Conservation (phyloP, 2,113 vertebrate genomes). For the Albula glossodonta region DNA sequence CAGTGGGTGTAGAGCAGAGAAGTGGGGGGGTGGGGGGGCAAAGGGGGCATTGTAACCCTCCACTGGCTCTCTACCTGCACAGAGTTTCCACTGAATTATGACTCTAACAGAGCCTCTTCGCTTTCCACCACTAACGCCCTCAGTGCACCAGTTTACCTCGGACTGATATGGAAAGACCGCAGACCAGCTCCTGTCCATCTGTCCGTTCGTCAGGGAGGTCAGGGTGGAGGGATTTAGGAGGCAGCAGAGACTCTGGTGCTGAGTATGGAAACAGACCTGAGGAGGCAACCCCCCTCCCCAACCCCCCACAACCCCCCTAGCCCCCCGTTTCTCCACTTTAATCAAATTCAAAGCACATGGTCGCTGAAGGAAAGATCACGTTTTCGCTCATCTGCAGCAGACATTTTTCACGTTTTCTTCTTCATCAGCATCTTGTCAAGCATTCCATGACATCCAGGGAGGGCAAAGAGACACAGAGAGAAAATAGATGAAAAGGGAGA, state of each 20-base stretch:
- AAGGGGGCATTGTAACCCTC: slow-evolving; percentile 50
- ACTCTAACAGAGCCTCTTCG: slow-evolving; percentile 56
- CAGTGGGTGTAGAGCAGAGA: slow-evolving; percentile 47
- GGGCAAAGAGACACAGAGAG: background rate
- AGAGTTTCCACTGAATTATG: slow-evolving; percentile 60
- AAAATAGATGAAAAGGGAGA: background rate
- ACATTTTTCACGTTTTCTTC: background rate
- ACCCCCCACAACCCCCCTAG: too few species aligned
- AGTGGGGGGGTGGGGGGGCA: slow-evolving; percentile 33
- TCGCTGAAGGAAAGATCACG: background rate
- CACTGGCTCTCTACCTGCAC: slow-evolving; percentile 51
- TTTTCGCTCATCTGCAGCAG: background rate
- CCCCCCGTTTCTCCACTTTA: background rate
- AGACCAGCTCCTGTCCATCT: background rate
- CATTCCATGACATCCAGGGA: background rate
- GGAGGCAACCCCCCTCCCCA: background rate
- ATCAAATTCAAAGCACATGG: background rate
- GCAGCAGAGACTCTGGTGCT: background rate
- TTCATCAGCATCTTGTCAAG: background rate
- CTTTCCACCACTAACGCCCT: slow-evolving; percentile 44
- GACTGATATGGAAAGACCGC: background rate
- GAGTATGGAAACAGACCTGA: slow-evolving; percentile 14
- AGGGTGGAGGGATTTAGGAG: background rate
- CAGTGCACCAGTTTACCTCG: background rate
- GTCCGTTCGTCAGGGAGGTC: slow-evolving; percentile 6